These are phyloP conservation scores for Bombylius discolor DNA, from an alignment of 2,888 invertebrate genomes.

Conservation along the genomic window DNA sequence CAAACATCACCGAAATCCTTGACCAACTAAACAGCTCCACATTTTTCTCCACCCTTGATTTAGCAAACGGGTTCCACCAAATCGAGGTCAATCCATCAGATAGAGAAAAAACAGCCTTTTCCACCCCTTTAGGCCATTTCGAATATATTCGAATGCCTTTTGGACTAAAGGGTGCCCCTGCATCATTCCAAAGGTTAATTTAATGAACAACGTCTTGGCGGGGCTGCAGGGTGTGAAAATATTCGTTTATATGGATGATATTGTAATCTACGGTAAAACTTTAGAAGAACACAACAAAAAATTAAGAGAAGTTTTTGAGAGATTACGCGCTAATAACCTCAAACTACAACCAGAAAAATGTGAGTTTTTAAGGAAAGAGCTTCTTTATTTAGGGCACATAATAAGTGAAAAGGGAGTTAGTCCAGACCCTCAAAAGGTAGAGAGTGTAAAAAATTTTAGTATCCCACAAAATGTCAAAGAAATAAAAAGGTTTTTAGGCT, in stretches of 20 bases:
- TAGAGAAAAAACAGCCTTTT: not conserved
- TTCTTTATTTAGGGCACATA: constrained; percentile 18
- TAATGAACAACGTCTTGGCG: not conserved
- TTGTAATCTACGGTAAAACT: not conserved
- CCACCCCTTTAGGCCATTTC: not conserved
- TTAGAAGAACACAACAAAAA: not conserved
- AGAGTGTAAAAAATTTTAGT: constrained; percentile 2
- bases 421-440: constrained; percentile 1
- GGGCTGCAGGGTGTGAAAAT: not conserved
- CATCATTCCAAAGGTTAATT: not conserved
- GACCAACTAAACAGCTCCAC: not conserved
- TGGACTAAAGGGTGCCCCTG: not conserved
- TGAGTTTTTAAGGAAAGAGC: constrained; percentile 15
- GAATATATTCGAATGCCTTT: not conserved
- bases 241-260: not conserved
- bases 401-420: constrained; percentile 19
- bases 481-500: constrained; percentile 17
- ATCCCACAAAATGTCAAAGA: constrained; percentile 15
- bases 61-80: not conserved
- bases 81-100: not conserved
- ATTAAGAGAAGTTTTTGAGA: not conserved
- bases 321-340: constrained; percentile 11
- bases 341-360: constrained; percentile 19
- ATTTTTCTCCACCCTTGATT: not conserved
- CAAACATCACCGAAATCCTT: not conserved